phyloP scores from a whole-genome alignment of 2,797 vertebrate genomes.

The Lophotriccus pileatus region DNA sequence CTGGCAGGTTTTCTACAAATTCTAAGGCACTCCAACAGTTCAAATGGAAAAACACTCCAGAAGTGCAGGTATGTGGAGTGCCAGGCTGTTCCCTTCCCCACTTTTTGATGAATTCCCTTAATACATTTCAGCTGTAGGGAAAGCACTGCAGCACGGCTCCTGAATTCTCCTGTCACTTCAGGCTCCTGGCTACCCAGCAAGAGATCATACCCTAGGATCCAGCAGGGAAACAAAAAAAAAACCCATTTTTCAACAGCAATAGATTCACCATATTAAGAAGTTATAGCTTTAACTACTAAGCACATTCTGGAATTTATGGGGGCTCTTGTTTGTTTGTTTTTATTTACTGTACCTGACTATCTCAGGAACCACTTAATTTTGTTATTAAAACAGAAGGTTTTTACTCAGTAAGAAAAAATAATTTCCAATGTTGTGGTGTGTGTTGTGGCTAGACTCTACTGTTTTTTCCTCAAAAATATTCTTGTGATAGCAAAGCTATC shows the following conservation, averaged over 20 bases:
- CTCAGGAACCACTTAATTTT: background rate
- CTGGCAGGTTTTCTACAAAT: background rate
- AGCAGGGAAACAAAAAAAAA: background rate
- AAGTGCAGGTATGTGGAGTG: background rate
- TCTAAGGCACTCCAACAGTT: background rate
- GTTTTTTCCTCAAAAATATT: background rate
- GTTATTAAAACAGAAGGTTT: background rate
- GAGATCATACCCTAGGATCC: background rate
- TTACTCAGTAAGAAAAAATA: background rate
- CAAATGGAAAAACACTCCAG: background rate
- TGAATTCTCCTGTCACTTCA: background rate
- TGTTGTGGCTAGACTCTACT: background rate
- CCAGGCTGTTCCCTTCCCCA: background rate
- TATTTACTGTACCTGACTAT: background rate
- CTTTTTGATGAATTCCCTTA: background rate
- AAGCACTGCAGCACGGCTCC: background rate
- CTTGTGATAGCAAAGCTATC: background rate
- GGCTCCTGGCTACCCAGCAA: background rate
- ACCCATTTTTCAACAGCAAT: background rate
- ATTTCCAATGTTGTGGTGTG: background rate
- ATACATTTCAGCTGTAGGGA: background rate
- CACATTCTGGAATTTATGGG: background rate
- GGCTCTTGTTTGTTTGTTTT: background rate
- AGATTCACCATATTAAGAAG: background rate
- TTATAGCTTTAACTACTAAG: background rate